Conservation (phyloP, 2,888 invertebrate species). For the Hofmannophila pseudospretella region DNA sequence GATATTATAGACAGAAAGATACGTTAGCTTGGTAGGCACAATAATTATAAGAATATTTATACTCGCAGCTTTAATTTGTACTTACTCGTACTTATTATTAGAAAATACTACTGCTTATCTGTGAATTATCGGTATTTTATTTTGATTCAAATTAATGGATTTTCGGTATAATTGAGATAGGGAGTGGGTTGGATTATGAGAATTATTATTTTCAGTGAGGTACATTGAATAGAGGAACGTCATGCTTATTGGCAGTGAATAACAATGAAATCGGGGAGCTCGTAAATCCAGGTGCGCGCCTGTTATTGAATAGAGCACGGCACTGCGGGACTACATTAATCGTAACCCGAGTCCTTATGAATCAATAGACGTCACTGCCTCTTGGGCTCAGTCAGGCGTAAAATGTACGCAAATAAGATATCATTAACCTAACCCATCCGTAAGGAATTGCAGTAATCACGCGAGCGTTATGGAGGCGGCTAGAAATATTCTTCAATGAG, state of each 20-base stretch:
- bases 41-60: too few species aligned
- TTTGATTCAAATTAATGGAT: too few species aligned
- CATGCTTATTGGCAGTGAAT: slow-evolving; percentile 54
- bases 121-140: too few species aligned
- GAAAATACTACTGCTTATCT: too few species aligned
- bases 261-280: slow-evolving; percentile 63
- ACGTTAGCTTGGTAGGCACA: too few species aligned
- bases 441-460: too few species aligned
- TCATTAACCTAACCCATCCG: too few species aligned
- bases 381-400: slow-evolving; percentile 8
- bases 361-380: slow-evolving; percentile 35
- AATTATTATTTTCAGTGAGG: slow-evolving; percentile 22
- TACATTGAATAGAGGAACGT: slow-evolving; percentile 31
- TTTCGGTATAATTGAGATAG: background rate
- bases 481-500: too few species aligned
- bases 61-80: too few species aligned
- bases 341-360: slow-evolving; percentile 41
- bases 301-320: slow-evolving; percentile 59
- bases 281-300: slow-evolving; percentile 65
- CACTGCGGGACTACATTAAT: slow-evolving; percentile 54
- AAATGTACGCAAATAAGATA: background rate
- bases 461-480: too few species aligned
- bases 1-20: too few species aligned
- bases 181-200: slow-evolving; percentile 25
- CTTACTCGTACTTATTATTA: too few species aligned